These are phyloP conservation scores for Phalloptychus januarius DNA, from an alignment of 2,797 vertebrate genomes.

Conservation along the genomic window DNA sequence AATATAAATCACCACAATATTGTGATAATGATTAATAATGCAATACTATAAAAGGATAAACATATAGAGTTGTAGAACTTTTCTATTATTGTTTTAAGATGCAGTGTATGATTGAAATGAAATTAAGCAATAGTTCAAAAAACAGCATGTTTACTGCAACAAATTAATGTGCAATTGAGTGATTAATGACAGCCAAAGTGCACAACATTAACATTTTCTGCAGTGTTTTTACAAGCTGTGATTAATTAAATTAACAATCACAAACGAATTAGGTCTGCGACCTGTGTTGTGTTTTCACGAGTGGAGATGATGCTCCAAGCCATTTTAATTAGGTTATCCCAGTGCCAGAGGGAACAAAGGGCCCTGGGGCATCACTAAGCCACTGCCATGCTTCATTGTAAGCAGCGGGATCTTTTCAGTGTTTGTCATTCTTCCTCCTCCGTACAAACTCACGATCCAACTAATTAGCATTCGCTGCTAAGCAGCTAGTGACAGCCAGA, in stretches of 20 bases:
- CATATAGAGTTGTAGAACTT: not conserved
- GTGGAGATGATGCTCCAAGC: not conserved
- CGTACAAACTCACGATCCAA: not conserved
- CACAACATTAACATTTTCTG: not conserved
- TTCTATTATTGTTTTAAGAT: not conserved
- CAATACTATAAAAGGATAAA: not conserved
- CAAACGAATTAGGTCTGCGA: not conserved
- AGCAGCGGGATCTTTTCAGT: not conserved
- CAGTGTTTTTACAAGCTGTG: not conserved
- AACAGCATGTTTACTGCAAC: not conserved
- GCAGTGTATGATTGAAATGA: not conserved
- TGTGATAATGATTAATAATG: not conserved
- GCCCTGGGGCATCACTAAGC: not conserved
- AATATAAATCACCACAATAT: not conserved
- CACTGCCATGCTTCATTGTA: conserved; percentile 3
- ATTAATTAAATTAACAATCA: not conserved
- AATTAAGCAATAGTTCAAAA: not conserved
- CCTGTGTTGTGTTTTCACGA: not conserved
- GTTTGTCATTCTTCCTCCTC: conserved; percentile 1
- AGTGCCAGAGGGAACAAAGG: not conserved
- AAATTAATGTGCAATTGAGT: not conserved
- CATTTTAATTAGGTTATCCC: not conserved
- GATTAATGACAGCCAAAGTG: not conserved
- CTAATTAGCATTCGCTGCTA: not conserved
- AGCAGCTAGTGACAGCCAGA: not conserved